Percentiles rank a stretch among this genome's conserved stretches.
phyloP scores from a whole-genome alignment of 1,140 invertebrate genomes.

The Heliconius himera region DNA sequence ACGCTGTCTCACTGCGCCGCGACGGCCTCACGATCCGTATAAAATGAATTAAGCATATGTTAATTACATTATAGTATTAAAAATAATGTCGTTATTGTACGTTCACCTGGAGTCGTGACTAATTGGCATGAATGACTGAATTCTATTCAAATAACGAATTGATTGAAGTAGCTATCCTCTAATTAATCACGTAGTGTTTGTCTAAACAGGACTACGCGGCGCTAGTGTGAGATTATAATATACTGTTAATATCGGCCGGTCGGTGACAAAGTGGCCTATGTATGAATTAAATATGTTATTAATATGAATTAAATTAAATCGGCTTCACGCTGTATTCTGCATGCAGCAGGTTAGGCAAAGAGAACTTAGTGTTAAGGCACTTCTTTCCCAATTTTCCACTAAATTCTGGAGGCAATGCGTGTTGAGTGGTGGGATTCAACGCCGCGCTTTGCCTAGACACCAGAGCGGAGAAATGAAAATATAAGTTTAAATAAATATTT shows the following conservation, averaged over 20 bases:
- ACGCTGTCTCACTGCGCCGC: background rate
- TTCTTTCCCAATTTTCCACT: too few species aligned
- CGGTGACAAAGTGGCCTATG: background rate
- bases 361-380: too few species aligned
- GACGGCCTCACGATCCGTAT: background rate
- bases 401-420: too few species aligned
- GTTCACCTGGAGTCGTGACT: constrained; percentile 36
- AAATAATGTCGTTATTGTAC: constrained; percentile 21
- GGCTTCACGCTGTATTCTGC: too few species aligned
- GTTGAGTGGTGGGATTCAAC: too few species aligned
- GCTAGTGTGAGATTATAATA: constrained; percentile 15
- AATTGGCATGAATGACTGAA: constrained; percentile 33
- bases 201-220: constrained; percentile 23
- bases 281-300: too few species aligned
- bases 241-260: background rate
- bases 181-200: constrained; percentile 36
- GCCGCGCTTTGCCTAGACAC: too few species aligned
- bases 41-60: background rate
- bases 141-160: constrained; percentile 37
- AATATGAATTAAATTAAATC: too few species aligned
- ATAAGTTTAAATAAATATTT: too few species aligned
- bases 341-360: too few species aligned
- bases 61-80: constrained; percentile 8
- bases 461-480: too few species aligned
- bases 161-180: constrained; percentile 34